Conservation (phyloP, 2,113 vertebrate species). For the Elaphurus davidianus region DNA sequence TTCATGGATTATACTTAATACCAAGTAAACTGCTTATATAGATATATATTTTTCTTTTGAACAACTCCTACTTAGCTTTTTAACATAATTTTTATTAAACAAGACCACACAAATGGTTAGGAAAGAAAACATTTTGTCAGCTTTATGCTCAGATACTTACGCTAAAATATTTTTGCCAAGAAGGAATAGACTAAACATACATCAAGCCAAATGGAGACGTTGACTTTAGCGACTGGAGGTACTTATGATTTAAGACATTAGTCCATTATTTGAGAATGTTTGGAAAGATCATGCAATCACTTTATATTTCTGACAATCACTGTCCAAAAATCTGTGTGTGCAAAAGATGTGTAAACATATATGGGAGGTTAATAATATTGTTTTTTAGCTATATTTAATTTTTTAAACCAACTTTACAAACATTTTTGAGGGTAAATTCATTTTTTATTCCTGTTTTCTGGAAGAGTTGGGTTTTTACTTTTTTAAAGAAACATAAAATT, state of each 20-base stretch:
- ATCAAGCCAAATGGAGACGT: conserved; percentile 80
- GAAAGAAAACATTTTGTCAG: conserved; percentile 84
- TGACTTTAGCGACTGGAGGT: conserved; percentile 76
- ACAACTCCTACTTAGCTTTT: conserved; percentile 69
- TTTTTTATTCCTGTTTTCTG: not conserved
- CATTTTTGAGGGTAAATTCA: not conserved
- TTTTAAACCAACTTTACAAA: not conserved
- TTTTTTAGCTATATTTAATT: not conserved
- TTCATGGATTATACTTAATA: conserved; percentile 67
- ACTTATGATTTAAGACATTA: conserved; percentile 76
- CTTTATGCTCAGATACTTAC: conserved; percentile 78
- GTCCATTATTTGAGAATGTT: conserved; percentile 66
- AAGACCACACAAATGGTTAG: conserved; percentile 82
- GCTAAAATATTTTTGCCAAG: conserved; percentile 80
- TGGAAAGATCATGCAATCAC: conserved; percentile 58
- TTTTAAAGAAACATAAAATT: conserved; percentile 22
- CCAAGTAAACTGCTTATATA: conserved; percentile 63
- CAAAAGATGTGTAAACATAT: not conserved
- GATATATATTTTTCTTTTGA: conserved; percentile 72
- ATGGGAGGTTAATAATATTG: not conserved
- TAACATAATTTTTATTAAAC: conserved; percentile 70
- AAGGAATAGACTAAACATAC: conserved; percentile 85
- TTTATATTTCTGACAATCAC: conserved; percentile 5
- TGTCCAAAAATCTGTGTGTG: not conserved
- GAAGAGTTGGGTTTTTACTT: not conserved